Evolutionary conservation across 2,888 invertebrate genomes (phyloP).

Genomic region (Silvanus unidentatus): DNA sequence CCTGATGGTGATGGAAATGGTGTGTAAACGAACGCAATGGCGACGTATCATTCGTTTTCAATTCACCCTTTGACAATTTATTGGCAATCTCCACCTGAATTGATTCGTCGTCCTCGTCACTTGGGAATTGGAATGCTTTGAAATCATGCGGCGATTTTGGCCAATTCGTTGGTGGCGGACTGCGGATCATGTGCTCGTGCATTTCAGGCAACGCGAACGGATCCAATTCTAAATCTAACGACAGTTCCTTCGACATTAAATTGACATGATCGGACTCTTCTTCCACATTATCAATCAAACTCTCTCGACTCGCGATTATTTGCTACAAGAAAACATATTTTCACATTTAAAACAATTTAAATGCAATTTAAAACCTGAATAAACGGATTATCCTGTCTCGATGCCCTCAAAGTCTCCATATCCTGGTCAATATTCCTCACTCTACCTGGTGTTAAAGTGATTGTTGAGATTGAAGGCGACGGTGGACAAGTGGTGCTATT

Average conservation of each 20-base stretch:
- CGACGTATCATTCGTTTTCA: constrained; percentile 34
- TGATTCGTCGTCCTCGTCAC: constrained; percentile 45
- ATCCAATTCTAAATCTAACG: constrained; percentile 58
- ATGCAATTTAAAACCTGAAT: constrained; percentile 54
- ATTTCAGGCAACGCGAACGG: constrained; percentile 71
- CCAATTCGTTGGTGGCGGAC: constrained; percentile 75
- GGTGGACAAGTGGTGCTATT: constrained; percentile 35
- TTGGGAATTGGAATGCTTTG: constrained; percentile 53
- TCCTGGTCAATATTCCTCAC: constrained; percentile 76
- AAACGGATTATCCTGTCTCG: constrained; percentile 80
- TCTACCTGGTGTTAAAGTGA: constrained; percentile 66
- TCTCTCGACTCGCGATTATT: constrained; percentile 75
- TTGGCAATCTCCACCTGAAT: constrained; percentile 25
- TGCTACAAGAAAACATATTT: constrained; percentile 48
- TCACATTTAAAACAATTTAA: not conserved
- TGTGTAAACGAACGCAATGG: constrained; percentile 34
- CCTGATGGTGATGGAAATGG: constrained; percentile 44
- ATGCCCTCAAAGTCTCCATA: constrained; percentile 75
- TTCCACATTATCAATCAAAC: constrained; percentile 66
- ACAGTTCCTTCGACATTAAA: constrained; percentile 63
- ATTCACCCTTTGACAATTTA: constrained; percentile 26
- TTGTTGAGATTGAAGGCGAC: constrained; percentile 57
- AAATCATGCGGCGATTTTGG: constrained; percentile 57
- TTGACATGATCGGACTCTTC: constrained; percentile 74
- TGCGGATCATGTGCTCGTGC: constrained; percentile 76